Conservation (phyloP, 2,113 vertebrate species). For the Plectropomus leopardus region DNA sequence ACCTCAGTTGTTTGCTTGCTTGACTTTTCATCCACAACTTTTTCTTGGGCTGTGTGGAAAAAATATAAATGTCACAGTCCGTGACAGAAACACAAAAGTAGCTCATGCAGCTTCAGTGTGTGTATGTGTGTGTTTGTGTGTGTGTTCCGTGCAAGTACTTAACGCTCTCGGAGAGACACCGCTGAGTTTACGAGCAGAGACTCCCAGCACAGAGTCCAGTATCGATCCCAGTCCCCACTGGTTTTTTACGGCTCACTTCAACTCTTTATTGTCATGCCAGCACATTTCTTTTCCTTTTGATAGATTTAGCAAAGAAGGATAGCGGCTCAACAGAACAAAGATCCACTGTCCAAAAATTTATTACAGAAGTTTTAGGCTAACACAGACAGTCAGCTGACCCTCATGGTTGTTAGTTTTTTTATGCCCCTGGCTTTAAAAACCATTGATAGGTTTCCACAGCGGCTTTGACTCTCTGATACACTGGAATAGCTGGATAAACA, state of each 20-base stretch:
- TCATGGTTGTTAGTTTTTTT: slow-evolving; percentile 24
- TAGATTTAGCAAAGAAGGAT: slow-evolving; percentile 54
- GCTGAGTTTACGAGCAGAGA: slow-evolving; percentile 62
- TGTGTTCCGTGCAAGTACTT: slow-evolving; percentile 19
- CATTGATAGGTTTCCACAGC: slow-evolving; percentile 43
- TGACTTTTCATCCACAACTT: slow-evolving; percentile 55
- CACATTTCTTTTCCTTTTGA: slow-evolving; percentile 61
- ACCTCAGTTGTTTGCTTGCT: slow-evolving; percentile 64
- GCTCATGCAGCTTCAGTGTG: background rate
- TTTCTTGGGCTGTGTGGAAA: slow-evolving; percentile 5
- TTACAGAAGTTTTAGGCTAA: slow-evolving; percentile 40
- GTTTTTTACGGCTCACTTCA: slow-evolving; percentile 62
- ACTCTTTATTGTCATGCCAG: slow-evolving; percentile 68
- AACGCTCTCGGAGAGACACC: slow-evolving; percentile 20
- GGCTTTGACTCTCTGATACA: slow-evolving; percentile 41
- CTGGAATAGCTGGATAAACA: slow-evolving; percentile 62
- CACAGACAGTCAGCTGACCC: slow-evolving; percentile 36
- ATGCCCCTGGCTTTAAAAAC: slow-evolving; percentile 39
- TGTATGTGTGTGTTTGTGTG: background rate
- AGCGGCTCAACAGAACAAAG: slow-evolving; percentile 46
- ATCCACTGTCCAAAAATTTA: slow-evolving; percentile 29
- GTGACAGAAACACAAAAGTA: slow-evolving; percentile 44
- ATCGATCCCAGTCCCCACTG: slow-evolving; percentile 54
- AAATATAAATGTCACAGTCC: slow-evolving; percentile 42
- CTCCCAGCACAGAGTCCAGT: slow-evolving; percentile 32